Evolutionary conservation across 2,888 invertebrate genomes (phyloP), one percentile per base, ranked within the genome.

Genomic region (Drosophila pseudotalamancana): DNA sequence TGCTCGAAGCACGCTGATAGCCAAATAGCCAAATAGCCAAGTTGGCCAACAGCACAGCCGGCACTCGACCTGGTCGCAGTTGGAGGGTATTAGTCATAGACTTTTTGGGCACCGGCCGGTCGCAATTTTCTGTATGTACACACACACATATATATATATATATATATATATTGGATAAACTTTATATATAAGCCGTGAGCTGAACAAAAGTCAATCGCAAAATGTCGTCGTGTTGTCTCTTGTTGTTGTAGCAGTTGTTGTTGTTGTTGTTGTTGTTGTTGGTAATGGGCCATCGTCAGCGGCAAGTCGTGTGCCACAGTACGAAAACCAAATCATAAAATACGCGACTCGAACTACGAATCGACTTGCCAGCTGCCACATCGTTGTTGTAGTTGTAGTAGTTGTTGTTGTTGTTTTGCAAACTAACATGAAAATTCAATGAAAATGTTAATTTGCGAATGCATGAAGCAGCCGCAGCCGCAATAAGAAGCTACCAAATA

Each of bases 381-480:
- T 40, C 23, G 40, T 72, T 51, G 32, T 57, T 45, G 69, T 1
- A 25, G 49, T 12, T 29, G 39, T 23, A 5, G 53, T 40, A 35
- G 51, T 53, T 72, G 69, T 66, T 65, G 61, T 40, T 62, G 54
- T 54, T 69, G 50, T 54, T 48, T 40, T 50, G 25, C 16, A 12
- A 34, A 48, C 34, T 19, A 53, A 75, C 72, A 72, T 72, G 72
- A 53, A 56, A 75, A 57, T 43, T 55, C 73, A 64, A 77, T 74
- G 78, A 77, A 81, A 81, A 84, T 77, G 85, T 81, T 80, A 62
- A 79, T 75, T 77, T 72, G 66, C 48, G 55, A 42, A 57, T 57
- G 69, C 69, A 69, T 50, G 68, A 29, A 43, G 46, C 35, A 60
- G 55, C 42, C 37, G 46, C 35, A 60, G 55, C 42, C 37, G 49